Percentiles rank a stretch among this genome's conserved stretches.
Conservation (phyloP, 1,140 invertebrate genomes). For the Drosophila nasuta region DNA sequence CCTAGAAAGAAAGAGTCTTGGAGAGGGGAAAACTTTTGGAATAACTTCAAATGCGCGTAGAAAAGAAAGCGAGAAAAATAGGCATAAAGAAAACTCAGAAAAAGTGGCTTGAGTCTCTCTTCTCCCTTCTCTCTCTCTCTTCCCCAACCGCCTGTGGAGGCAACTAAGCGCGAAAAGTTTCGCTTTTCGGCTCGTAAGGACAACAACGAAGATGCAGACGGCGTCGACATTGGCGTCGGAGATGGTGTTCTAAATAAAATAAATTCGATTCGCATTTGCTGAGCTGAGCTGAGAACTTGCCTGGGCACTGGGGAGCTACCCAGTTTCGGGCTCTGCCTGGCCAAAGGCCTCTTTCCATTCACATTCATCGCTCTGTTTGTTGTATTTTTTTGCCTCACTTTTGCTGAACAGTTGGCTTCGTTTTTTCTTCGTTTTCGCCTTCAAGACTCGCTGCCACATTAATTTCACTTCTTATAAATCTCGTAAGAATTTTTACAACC, state of each 20-base stretch:
- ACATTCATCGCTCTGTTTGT: slow-evolving; percentile 39
- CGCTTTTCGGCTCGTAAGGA: slow-evolving; percentile 44
- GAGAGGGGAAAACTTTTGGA: slow-evolving; percentile 49
- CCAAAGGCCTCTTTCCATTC: slow-evolving; percentile 23
- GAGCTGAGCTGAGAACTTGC: slow-evolving; percentile 36
- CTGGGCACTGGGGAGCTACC: slow-evolving; percentile 14
- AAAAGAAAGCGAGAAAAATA: slow-evolving; percentile 25
- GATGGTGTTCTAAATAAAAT: slow-evolving; percentile 63
- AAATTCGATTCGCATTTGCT: slow-evolving; percentile 68
- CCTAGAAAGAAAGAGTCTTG: slow-evolving; percentile 20
- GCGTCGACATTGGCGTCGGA: slow-evolving; percentile 9
- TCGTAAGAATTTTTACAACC: slow-evolving; percentile 48
- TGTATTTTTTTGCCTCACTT: slow-evolving; percentile 42
- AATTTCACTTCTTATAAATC: slow-evolving; percentile 81
- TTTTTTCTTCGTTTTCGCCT: slow-evolving; percentile 34
- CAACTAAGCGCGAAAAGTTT: slow-evolving; percentile 65
- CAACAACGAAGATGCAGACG: slow-evolving; percentile 19
- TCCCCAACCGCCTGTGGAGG: slow-evolving; percentile 4
- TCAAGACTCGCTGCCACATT: slow-evolving; percentile 70
- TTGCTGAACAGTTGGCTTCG: slow-evolving; percentile 23
- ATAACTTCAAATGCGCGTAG: slow-evolving; percentile 51
- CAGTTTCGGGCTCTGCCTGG: background rate
- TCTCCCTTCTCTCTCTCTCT: slow-evolving; percentile 32
- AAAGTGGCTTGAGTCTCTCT: slow-evolving; percentile 41
- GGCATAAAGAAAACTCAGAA: slow-evolving; percentile 51